Evolutionary conservation across 2,113 vertebrate species (phyloP), one percentile per base, ranked within the genome.

Genomic region (Astur gentilis): DNA sequence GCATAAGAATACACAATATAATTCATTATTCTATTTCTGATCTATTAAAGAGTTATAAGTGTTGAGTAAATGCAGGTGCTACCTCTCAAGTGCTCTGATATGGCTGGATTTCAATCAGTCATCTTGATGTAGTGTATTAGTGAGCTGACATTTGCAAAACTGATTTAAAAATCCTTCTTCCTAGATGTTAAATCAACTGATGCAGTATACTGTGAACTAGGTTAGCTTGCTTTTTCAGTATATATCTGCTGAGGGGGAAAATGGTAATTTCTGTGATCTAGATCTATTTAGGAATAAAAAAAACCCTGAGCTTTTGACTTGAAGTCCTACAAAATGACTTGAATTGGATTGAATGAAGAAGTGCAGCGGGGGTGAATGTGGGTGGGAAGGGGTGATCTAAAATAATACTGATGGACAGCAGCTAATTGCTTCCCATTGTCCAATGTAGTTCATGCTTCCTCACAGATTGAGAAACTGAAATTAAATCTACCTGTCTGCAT

Each of bases 401-500:
- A 62, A 19, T 71, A 50, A 71, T 31, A 15, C 10, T 72, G 38
- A 38, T 19, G 23, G 73, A 40, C 38, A 72, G 32, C 66, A 76
- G 36, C 7, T 26, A 69, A 85, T 16, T 84, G 15, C 26, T 75
- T 77, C 26, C 29, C 8, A 32, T 4, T 4, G 16, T 73, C 20
- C 31, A n/a, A 0, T 20, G 55, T 9, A 55, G 11, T 17, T 87
- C 0, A 0, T 47, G 6, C 31, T 65, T 77, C 54, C 34, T 81
- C 58, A 31, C 21, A 65, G 34, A 57, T 9, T 19, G 40, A 67
- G 83, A 66, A 55, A 47, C 16, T 52, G 31, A 57, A 67, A 62
- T 71, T 15, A 45, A 38, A 45, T 55, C 45, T 84, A 11, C 52
- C 29, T 10, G 1, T 44, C 16, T 67, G n/a, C 19, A 5, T 14